Percentiles rank a stretch among this genome's conserved stretches.
phyloP scores from a whole-genome alignment of 2,888 invertebrate species.

The Lutraria lutraria region DNA sequence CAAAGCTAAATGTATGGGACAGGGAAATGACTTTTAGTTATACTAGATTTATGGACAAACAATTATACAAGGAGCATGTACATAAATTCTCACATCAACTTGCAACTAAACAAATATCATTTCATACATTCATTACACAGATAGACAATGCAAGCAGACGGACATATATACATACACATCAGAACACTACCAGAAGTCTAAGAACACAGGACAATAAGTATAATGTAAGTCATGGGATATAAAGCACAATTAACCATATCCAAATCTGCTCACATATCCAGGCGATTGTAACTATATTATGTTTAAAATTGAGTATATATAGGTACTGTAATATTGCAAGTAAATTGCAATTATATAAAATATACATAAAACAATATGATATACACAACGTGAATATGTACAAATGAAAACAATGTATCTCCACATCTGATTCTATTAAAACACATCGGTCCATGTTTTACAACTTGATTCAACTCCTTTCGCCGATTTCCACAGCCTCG shows the following conservation, averaged over 20 bases:
- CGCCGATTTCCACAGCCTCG: neutral
- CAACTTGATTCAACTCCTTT: neutral
- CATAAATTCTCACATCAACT: neutral
- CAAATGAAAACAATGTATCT: slow-evolving; percentile 13
- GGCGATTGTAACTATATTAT: slow-evolving; percentile 47
- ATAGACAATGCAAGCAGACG: neutral
- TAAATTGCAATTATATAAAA: slow-evolving; percentile 46
- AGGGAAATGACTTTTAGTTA: neutral
- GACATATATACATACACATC: neutral
- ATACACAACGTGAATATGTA: slow-evolving; percentile 27
- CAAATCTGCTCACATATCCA: slow-evolving; percentile 28
- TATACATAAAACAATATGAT: slow-evolving; percentile 36
- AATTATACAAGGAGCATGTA: neutral
- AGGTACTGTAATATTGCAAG: slow-evolving; percentile 54
- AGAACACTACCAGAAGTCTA: slow-evolving; percentile 14
- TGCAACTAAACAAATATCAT: neutral
- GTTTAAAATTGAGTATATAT: slow-evolving; percentile 60
- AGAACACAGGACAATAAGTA: slow-evolving; percentile 17
- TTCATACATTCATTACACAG: neutral
- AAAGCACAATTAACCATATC: neutral
- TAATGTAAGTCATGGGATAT: slow-evolving; percentile 15
- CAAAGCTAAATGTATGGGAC: neutral
- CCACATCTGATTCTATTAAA: slow-evolving; percentile 17
- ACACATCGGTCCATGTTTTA: neutral
- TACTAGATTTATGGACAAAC: neutral